Evolutionary conservation across 2,113 vertebrate genomes (phyloP), one percentile per base, ranked within the genome.

Genomic region (Silurus glanis): DNA sequence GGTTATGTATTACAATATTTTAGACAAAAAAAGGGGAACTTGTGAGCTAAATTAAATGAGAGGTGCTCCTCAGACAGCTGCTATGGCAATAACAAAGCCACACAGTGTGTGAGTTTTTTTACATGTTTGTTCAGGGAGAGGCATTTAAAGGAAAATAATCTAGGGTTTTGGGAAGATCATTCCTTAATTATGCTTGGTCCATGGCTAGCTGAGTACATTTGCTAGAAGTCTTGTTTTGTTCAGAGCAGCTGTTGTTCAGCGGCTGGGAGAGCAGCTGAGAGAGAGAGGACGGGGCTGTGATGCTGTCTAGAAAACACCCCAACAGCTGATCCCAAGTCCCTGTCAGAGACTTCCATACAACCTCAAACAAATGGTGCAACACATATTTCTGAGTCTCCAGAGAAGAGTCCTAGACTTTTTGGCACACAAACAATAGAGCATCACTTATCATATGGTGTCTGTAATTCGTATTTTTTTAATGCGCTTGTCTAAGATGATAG

Each of bases 241-340:
- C 80, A 59, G 51, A 83, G 86, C 91, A 88, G 87, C 92, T 91
- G 91, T 90, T 89, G 83, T 87, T 90, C 85, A 89, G 64, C 90
- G 92, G 93, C 91, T 93, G 92, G 90, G 87, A 86, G 82, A 90
- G 89, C 93, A 93, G 88, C 87, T 85, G 85, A 88, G 75, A 86
- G 86, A 83, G 86, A 83, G 88, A 84, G 83, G 83, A 87, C 78
- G 84, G 88, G 21, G 49, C 84, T 89, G 88, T 49, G 81, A 83
- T 87, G 83, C 85, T 81, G 86, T 87, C 80, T 83, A 87, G 71
- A 91, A 83, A 90, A 90, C 87, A 69, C 55, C 84, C 82, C 62
- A 90, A 86, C 88, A 89, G 88, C 88, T 88, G 84, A 89, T 88
- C 83, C 72, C 86, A 85, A 85, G 76, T 85, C 86, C 83, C 86